A percentile compares a stretch with the other conserved stretches of the same genome.
Evolutionary conservation across 1,140 invertebrate species (phyloP).

Genomic region (Micrasema minimum): DNA sequence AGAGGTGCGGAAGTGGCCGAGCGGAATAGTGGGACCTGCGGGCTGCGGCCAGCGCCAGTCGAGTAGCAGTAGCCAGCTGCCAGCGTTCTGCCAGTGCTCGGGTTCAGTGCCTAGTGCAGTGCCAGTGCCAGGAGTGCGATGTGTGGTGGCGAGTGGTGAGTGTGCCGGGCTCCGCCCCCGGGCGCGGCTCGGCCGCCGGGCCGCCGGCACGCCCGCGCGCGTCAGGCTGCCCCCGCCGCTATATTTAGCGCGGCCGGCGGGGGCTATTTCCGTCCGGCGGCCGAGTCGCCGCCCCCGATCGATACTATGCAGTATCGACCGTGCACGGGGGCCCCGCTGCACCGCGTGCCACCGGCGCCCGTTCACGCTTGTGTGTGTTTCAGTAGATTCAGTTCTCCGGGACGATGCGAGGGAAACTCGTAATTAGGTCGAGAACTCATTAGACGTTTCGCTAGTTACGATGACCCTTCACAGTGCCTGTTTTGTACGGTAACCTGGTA

Average conservation of each 20-base stretch:
- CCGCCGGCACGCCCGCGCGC: not conserved
- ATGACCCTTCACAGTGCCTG: slow-evolving; percentile 49
- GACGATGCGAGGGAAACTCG: slow-evolving; percentile 38
- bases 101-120: slow-evolving; percentile 7
- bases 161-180: slow-evolving; percentile 20
- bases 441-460: slow-evolving; percentile 46
- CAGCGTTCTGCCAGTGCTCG: slow-evolving; percentile 1
- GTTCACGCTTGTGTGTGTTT: slow-evolving; percentile 23
- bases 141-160: slow-evolving; percentile 43
- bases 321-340: slow-evolving; percentile 2
- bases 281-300: slow-evolving; percentile 13
- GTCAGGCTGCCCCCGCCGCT: slow-evolving; percentile 18
- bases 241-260: slow-evolving; percentile 37
- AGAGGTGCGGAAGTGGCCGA: slow-evolving; percentile 3
- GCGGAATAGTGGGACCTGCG: no score
- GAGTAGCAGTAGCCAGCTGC: not conserved
- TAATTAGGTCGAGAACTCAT: slow-evolving; percentile 38
- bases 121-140: slow-evolving; percentile 42
- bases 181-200: not conserved
- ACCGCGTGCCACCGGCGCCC: no score
- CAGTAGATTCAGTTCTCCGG: slow-evolving; percentile 31
- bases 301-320: slow-evolving; percentile 33
- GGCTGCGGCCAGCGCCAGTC: not conserved
- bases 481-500: slow-evolving; percentile 47
- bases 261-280: slow-evolving; percentile 26